Percentiles rank a stretch among this genome's conserved stretches.
Evolutionary conservation across 2,888 invertebrate species (phyloP).

Genomic region (Hetaerina titia): DNA sequence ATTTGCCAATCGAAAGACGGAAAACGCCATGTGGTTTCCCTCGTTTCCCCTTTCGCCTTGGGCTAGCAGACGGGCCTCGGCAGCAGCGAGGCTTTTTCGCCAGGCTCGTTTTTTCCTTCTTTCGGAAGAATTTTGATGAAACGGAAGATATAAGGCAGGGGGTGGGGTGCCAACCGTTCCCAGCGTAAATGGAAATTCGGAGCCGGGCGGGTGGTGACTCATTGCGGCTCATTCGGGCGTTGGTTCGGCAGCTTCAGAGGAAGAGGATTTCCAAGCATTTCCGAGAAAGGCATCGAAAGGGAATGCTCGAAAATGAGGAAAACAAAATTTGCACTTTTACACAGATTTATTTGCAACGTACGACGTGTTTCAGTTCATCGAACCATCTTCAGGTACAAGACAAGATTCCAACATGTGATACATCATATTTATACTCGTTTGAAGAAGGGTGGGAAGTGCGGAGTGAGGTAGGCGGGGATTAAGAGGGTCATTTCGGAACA

Average conservation of each 20-base stretch:
- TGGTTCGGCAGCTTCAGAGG: not conserved
- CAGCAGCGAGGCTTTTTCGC: not conserved
- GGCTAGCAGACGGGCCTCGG: not conserved
- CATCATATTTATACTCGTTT: too few species aligned
- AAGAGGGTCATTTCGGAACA: too few species aligned
- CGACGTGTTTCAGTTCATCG: too few species aligned
- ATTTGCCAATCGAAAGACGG: not conserved
- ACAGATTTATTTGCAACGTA: too few species aligned
- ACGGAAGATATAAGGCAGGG: not conserved
- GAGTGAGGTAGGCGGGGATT: too few species aligned
- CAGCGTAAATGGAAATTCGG: conserved; percentile 12
- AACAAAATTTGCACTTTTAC: too few species aligned
- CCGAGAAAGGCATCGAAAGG: conserved; percentile 14
- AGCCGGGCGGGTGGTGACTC: not conserved
- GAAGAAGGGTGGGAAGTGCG: too few species aligned
- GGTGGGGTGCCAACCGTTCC: not conserved
- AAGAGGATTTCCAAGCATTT: not conserved
- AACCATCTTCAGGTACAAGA: too few species aligned
- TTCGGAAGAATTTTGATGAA: conserved; percentile 16
- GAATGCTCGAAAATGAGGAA: not conserved
- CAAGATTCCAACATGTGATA: too few species aligned
- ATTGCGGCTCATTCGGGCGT: not conserved
- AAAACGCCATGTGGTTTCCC: conserved; percentile 1
- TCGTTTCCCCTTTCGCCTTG: not conserved
- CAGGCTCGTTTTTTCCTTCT: not conserved